Base-by-base conservation (phyloP, 2,888 invertebrate genomes). In the Timema podura region DNA sequence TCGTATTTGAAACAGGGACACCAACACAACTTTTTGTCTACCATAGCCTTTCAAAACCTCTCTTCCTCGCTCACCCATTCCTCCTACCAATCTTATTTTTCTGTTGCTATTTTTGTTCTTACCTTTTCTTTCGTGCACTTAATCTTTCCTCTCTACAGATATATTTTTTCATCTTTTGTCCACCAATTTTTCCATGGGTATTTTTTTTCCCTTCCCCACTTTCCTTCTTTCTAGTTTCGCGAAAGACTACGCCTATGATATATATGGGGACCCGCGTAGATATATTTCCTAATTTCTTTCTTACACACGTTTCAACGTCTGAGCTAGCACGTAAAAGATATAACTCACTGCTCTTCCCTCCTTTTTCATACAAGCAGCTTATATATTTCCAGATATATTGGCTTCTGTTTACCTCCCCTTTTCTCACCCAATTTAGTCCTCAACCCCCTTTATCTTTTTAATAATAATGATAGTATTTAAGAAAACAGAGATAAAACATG, bases 221-320 rank as follows among this genome's bases (percentile, higher is more conserved):
- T 48, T 9, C 30, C 9, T 66, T 6, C 9, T 15, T 68, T 59
- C 68, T 68, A 61, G 59, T 68, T 68, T 68, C 48, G 59, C 59
- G 59, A 68, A 45, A 30, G 30, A 30, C 30, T 30, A 30, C 30
- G 30, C 3, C 30, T 30, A 30, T 30, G 30, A 30, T 30, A 30
- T 30, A 30, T 30, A 30, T 30, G 30, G 30, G 30, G 30, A 30
- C 30, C 30, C 30, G 30, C 30, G 30, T 30, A 30, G 66, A 71
- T 71, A 71, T 71, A 71, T 71, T 71, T 71, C 59, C 67, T 68
- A 71, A 71, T 71, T 71, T 71, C 69, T 65, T 65, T 47, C 69
- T 69, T 68, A 30, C 30, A 30, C 30, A 30, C 30, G 30, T 30
- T 30, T 30, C 30, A 30, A 30, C 30, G 30, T 30, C 30, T 30